Evolutionary conservation across 2,113 vertebrate genomes (phyloP), one percentile per base, ranked within the genome.

Genomic region (Rhipidura dahli): DNA sequence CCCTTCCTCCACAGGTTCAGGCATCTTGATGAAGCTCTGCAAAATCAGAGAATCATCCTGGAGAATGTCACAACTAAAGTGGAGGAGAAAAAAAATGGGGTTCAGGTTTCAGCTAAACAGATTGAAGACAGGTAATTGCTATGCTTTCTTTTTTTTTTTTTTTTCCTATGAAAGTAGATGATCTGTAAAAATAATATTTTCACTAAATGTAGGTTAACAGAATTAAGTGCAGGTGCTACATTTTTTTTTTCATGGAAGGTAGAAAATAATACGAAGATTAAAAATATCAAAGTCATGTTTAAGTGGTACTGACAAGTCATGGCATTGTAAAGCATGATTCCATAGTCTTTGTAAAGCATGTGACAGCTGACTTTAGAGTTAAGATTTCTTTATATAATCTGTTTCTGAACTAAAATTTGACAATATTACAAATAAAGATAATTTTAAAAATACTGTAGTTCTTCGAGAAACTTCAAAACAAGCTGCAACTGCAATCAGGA

Each of bases 111-210:
- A 57, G 97, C 97, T 75, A 98, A 98, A 80, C 98, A 98, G 92
- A 98, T 98, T 63, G 98, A 98, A 92, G 98, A 98, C 96, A 97
- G 98, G 98, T 98, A 98, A 95, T 84, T 85, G 27, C 61, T 93
- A 10, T 27, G 30, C 7, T 1, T 39, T 10, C 10, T 42, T 49
- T 45, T 20, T 18, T 51, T n/a, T 47, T 10, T 12, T 42, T 49
- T 45, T 20, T 18, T 51, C 9, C 5, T 3, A 10, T 66, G 47
- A 31, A 76, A 80, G 26, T 42, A 24, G 9, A 5, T 54, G 66
- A 85, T 84, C 10, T 39, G 31, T 70, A 75, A 85, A 78, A 89
- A 59, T 42, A 57, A 44, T 77, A 50, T 69, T 90, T 80, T 83
- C n/a, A 17, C 19, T 79, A 71, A 35, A 68, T 56, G 17, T 65